phyloP scores from a whole-genome alignment of 2,888 invertebrate genomes.

The Pammene fasciana region DNA sequence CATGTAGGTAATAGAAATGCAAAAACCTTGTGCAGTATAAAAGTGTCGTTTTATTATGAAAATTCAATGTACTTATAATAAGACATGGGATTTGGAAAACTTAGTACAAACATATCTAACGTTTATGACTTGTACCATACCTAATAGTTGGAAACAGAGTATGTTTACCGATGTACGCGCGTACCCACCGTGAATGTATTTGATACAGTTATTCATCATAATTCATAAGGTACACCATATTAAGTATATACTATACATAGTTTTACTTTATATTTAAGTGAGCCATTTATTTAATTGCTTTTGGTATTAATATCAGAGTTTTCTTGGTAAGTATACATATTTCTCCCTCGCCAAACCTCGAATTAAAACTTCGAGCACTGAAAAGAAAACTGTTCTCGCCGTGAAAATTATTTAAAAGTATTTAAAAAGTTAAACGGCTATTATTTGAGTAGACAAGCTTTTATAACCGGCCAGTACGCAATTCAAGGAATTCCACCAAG shows the following conservation, averaged over 20 bases:
- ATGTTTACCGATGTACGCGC: constrained; percentile 30
- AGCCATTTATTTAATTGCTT: too few species aligned
- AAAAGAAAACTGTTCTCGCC: neutral
- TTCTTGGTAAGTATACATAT: too few species aligned
- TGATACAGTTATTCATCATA: constrained; percentile 29
- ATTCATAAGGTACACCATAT: constrained; percentile 1
- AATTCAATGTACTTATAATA: too few species aligned
- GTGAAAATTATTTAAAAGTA: constrained; percentile 15
- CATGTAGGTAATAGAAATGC: too few species aligned
- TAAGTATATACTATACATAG: neutral
- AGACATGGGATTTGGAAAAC: too few species aligned
- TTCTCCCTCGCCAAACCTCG: too few species aligned
- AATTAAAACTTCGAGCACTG: too few species aligned
- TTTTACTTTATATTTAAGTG: too few species aligned
- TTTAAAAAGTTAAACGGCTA: constrained; percentile 25
- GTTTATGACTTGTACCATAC: constrained; percentile 43
- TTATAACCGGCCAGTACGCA: constrained; percentile 59
- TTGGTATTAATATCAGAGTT: too few species aligned
- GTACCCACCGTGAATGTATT: constrained; percentile 8
- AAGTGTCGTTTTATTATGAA: too few species aligned
- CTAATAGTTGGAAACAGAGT: constrained; percentile 24
- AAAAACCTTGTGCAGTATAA: too few species aligned
- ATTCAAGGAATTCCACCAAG: constrained; percentile 66
- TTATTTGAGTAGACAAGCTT: constrained; percentile 44
- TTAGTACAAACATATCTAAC: neutral